Base-by-base conservation (phyloP, 2,888 invertebrate genomes). In the Drosophila anomelani region DNA sequence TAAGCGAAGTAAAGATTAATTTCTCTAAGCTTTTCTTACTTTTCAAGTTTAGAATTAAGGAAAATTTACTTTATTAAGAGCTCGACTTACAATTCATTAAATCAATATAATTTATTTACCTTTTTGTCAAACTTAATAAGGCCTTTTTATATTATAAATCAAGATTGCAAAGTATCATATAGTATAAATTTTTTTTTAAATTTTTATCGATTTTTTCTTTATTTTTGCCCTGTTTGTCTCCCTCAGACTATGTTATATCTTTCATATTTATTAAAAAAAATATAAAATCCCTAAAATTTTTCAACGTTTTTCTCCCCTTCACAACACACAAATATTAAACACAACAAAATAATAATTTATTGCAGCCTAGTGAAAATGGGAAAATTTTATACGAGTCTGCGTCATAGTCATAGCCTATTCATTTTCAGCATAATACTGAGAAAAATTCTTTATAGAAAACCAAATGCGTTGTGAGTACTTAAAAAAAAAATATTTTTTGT, bases 381-480 rank as follows among this genome's bases (percentile, higher is more conserved):
- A 51, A 62, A 76, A 44, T 72, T 77, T 58, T 63, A 60, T 72
- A 59, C 68, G 58, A 88, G 76, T 75, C 60, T 79, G 62, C 85
- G 90, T 59, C 73, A 83, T 70, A 89, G 70, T 75, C 90, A 90
- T 77, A 90, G 88, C 44, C 71, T 91, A 62, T 90, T 80, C 76
- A 63, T 90, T 71, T 81, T 90, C 78, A 80, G 83, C 68, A 81
- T 91, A 64, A 85, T 89, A 73, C 77, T 91, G 68, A 87, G 89
- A 77, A 91, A 91, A 73, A 81, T 91, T 68, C 76, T 91, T 23
- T 90, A 79, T 83, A 90, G 77, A 85, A 84, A 81, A 44, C 87
- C 91, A 1, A 61, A 81, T 32, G 87, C 80, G 56, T 83, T 90
- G 91, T 92, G 85, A 91, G 91, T 91, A 91, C 71, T 43, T 38